phyloP scores from a whole-genome alignment of 2,113 vertebrate species.

The Neogale vison region DNA sequence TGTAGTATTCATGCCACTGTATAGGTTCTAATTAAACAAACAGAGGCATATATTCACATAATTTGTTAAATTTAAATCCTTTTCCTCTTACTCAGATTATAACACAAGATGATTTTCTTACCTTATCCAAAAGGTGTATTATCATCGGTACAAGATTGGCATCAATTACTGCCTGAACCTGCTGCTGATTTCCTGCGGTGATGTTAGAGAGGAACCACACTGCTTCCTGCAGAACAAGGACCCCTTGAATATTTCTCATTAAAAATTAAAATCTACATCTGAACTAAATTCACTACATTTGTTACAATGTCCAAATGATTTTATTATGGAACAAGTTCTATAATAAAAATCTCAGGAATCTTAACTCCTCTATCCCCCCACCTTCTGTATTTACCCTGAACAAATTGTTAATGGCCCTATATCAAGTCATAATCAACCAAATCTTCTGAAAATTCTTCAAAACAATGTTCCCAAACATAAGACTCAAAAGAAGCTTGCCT shows the following conservation, averaged over 20 bases:
- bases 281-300: not conserved
- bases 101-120: constrained; percentile 72
- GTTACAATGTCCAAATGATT: not conserved
- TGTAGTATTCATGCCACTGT: not conserved
- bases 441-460: constrained; percentile 14
- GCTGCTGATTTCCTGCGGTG: constrained; percentile 99
- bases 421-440: constrained; percentile 38
- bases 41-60: constrained; percentile 24
- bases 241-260: constrained; percentile 59
- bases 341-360: constrained; percentile 20
- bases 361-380: not conserved
- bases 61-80: not conserved
- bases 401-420: constrained; percentile 21
- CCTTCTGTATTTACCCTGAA: constrained; percentile 13
- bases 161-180: constrained; percentile 99
- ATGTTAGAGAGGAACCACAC: constrained; percentile 99
- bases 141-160: constrained; percentile 99
- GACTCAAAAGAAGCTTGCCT: not conserved
- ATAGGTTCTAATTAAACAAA: constrained; percentile 22
- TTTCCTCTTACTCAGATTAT: not conserved
- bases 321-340: constrained; percentile 25
- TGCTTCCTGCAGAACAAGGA: constrained; percentile 92
- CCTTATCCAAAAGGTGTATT: constrained; percentile 99
- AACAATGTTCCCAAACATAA: not conserved
- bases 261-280: constrained; percentile 44